Evolutionary conservation across 2,888 invertebrate genomes (phyloP).

Genomic region (Salpingus planirostris): DNA sequence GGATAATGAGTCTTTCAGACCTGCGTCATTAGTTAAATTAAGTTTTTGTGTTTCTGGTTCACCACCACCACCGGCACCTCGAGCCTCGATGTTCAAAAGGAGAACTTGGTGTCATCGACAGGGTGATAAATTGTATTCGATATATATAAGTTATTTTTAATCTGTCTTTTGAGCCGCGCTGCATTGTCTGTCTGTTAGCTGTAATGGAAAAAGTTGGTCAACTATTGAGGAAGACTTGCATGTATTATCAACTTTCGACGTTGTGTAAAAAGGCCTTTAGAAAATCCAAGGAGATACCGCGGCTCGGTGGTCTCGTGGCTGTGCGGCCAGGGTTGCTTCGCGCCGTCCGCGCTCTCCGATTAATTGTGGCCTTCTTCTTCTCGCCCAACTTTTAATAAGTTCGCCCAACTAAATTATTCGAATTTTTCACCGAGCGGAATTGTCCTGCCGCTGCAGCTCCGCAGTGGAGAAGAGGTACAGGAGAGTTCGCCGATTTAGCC

Average conservation of each 20-base stretch:
- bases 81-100: too few relatives aligned
- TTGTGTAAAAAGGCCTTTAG: slow-evolving; percentile 23
- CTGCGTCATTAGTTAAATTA: too few relatives aligned
- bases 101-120: slow-evolving; percentile 20
- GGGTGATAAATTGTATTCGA: slow-evolving; percentile 27
- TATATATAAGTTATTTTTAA: slow-evolving; percentile 30
- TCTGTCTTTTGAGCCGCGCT: slow-evolving; percentile 27
- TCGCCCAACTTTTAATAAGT: slow-evolving; percentile 6
- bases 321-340: not conserved
- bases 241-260: slow-evolving; percentile 31
- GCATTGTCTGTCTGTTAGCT: slow-evolving; percentile 33
- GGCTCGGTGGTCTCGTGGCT: slow-evolving; percentile 12
- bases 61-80: too few relatives aligned
- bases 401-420: slow-evolving; percentile 5
- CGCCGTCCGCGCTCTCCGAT: slow-evolving; percentile 1
- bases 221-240: slow-evolving; percentile 32
- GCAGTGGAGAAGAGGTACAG: too few relatives aligned
- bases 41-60: too few relatives aligned
- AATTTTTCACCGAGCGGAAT: not conserved
- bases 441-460: too few relatives aligned
- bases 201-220: slow-evolving; percentile 37
- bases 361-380: slow-evolving; percentile 2
- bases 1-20: too few relatives aligned
- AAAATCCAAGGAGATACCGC: slow-evolving; percentile 20
- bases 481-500: not conserved